Conservation (phyloP, 2,797 vertebrate genomes). For the Pantherophis vulpinus region DNA sequence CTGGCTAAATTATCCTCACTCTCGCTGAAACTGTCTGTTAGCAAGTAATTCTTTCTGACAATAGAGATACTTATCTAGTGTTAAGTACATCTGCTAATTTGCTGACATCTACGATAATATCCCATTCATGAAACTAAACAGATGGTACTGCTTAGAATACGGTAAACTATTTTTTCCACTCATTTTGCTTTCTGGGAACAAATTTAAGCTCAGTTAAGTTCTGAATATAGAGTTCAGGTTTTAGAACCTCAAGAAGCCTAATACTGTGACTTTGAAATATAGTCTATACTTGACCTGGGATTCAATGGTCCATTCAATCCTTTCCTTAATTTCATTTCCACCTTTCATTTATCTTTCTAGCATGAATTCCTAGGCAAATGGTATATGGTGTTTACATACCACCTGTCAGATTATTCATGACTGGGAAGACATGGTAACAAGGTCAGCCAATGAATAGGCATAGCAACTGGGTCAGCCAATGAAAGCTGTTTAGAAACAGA, state of each 20-base stretch:
- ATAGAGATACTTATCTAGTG: constrained; percentile 12
- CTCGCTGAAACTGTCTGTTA: constrained; percentile 3
- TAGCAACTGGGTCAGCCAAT: too few species aligned
- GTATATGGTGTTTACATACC: neutral
- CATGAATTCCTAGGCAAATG: neutral
- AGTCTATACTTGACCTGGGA: neutral
- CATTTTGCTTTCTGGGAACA: neutral
- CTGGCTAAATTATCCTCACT: neutral
- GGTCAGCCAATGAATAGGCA: too few species aligned
- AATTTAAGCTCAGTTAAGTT: neutral
- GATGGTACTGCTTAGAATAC: neutral
- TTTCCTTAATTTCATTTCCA: constrained; percentile 1
- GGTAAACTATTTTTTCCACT: neutral
- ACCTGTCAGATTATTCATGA: neutral
- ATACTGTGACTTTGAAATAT: neutral
- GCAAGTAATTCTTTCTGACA: constrained; percentile 8
- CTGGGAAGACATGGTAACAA: too few species aligned
- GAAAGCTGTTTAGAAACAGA: too few species aligned
- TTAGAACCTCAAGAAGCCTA: neutral
- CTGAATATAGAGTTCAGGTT: neutral
- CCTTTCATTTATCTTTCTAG: constrained; percentile 7
- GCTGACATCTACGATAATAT: constrained; percentile 8
- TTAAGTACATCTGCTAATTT: constrained; percentile 30
- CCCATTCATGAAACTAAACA: neutral
- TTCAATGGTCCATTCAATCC: neutral